Base-by-base conservation (phyloP, 2,797 vertebrate genomes). In the Artibeus jamaicensis region DNA sequence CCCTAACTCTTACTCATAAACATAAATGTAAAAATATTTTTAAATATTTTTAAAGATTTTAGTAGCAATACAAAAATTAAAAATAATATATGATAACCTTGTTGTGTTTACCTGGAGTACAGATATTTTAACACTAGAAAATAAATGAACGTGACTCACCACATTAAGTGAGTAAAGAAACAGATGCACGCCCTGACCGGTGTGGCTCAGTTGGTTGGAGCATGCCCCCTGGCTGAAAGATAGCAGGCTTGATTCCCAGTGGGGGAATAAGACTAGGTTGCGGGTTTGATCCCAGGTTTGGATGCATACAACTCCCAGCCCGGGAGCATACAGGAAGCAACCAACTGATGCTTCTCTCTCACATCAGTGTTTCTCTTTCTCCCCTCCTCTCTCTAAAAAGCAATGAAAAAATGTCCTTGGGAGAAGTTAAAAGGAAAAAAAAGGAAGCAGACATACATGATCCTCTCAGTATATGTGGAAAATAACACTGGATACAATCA, bases 91-190 rank as follows among this genome's bases (percentile, higher is more conserved):
- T 26, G 14, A 53, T 29, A 16, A 44, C 14, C 74, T 81, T 74
- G 21, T 26, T 84, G 55, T 10, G 16, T 78, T 73, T 95, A 68
- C 34, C 78, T 90, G 32, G 74, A 91, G 78, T 59, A 76, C 15
- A 50, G 24, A 79, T 86, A 91, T 89, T 78, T 94, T 86, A 94
- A 84, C n/a, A 81, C 67, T 87, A 93, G 16, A 82, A 90, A 94
- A 48, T 79, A 86, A 89, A 79, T 79, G 70, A 91, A 94, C 82
- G 67, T 74, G 83, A 83, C 86, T 88, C 15, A 42, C n/a, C 48
- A 70, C 48, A 74, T 78, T 34, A 82, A 81, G 39, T 32, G 2
- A 88, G 62, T 71, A 79, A 91, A 81, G 46, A 90, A 95, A 34
- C 89, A 86, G 76, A 77, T 4, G 34, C 74, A 65, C 6, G 62